Evolutionary conservation across 2,888 invertebrate genomes (phyloP), one percentile per base, ranked within the genome.

Genomic region (Creontiades dilutus): DNA sequence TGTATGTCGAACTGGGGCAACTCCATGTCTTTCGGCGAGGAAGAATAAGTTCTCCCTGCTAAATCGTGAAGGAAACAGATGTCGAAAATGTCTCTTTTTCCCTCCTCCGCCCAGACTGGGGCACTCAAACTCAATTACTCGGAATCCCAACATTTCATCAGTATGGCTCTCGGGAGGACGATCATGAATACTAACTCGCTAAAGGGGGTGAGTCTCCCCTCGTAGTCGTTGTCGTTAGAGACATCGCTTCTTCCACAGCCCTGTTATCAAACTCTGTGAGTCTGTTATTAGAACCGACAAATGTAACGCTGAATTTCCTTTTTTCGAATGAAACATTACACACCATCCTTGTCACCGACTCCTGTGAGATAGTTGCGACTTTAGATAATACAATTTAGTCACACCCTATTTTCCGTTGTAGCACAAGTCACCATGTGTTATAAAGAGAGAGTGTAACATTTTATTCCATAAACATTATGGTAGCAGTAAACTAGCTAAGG

Each of bases 91-190:
- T 68, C 68, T 27, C 68, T 52, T 23, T 14, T 14, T 9, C 82
- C 27, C 14, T 81, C 46, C 23, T 48, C 52, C 13, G n/a, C 82
- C 82, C 7, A 11, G 12, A 7, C 52, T 19, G 27, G 16, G 23
- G 19, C 82, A 68, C 82, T 78, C 78, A 19, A 46, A 78, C 37
- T 78, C 47, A 52, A 82, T 82, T 82, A 82, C 82, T 52, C 19
- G 82, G 82, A 82, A 52, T 82, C 47, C 82, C n/a, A 82, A 82
- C 82, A 82, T 82, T 82, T 82, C 82, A 82, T 82, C 82, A 82
- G 82, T 52, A 52, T 48, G 52, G 52, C 82, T 82, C 82, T 52
- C 82, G 27, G 23, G 52, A 13, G 82, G 81, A 2, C 81, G 12
- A 48, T 52, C 82, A 82, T 82, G 82, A 82, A 82, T 82, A 82